Conservation (phyloP, 2,797 vertebrate species). For the Champsocephalus gunnari region DNA sequence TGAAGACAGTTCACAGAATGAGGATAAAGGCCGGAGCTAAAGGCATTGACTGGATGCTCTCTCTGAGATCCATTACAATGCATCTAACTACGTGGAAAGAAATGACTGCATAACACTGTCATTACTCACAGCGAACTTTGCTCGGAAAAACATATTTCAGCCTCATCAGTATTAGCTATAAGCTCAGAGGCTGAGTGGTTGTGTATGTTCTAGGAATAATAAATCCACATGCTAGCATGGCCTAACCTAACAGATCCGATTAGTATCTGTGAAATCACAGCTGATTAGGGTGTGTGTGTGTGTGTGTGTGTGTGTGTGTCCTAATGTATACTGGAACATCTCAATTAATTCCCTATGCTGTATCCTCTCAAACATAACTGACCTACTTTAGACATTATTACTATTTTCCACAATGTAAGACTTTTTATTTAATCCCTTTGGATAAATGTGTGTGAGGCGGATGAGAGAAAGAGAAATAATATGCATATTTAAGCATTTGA, state of each 20-base stretch:
- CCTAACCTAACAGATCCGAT: constrained; percentile 66
- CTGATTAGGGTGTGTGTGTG: constrained; percentile 56
- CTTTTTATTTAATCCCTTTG: constrained; percentile 44
- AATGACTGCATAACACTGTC: constrained; percentile 9
- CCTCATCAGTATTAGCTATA: constrained; percentile 5
- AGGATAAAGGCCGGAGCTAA: constrained; percentile 33
- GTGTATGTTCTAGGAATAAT: constrained; percentile 59
- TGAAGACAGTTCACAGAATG: constrained; percentile 47
- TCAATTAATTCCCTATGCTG: constrained; percentile 75
- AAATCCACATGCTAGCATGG: constrained; percentile 37
- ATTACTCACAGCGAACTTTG: constrained; percentile 16
- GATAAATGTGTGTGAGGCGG: constrained; percentile 34
- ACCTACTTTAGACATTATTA: constrained; percentile 76
- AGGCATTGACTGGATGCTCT: constrained; percentile 31
- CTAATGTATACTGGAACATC: constrained; percentile 70
- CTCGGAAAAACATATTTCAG: background rate
- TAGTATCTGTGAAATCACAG: constrained; percentile 71
- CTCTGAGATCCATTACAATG: constrained; percentile 21
- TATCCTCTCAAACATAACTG: constrained; percentile 76
- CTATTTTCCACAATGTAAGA: constrained; percentile 56
- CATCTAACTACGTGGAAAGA: constrained; percentile 25
- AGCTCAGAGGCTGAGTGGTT: constrained; percentile 7
- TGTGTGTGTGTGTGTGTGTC: constrained; percentile 40
- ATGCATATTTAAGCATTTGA: constrained; percentile 15
- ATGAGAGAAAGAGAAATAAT: background rate